Evolutionary conservation across 1,140 invertebrate genomes (phyloP).

Genomic region (Globodera ellingtonae): DNA sequence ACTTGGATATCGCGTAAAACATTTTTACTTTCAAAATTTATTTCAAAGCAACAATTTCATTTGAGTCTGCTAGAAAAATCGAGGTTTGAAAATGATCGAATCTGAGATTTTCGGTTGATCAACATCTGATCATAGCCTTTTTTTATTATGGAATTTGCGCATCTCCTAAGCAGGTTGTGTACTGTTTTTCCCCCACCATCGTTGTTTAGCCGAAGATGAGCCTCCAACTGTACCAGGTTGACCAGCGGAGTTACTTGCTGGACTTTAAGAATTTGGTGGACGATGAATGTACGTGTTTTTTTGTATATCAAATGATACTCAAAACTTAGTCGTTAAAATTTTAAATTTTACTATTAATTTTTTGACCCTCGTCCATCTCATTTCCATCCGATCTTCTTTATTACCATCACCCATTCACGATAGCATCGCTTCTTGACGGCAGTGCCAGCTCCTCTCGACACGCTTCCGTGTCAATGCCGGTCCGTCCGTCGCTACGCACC

Average conservation of each 20-base stretch:
- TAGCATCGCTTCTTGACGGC: slow-evolving; percentile 33
- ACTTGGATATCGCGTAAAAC: no score
- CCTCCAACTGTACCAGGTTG: slow-evolving; percentile 96
- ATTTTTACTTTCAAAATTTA: background rate
- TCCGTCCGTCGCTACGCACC: slow-evolving; percentile 56
- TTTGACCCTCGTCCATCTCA: slow-evolving; percentile 32
- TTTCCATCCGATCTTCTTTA: slow-evolving; percentile 25
- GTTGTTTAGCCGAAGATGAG: slow-evolving; percentile 82
- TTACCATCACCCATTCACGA: slow-evolving; percentile 25
- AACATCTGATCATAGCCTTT: no score
- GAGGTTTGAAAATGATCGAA: no score
- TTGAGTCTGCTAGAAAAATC: no score
- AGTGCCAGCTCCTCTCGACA: slow-evolving; percentile 58
- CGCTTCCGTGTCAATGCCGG: slow-evolving; percentile 62
- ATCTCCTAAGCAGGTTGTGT: background rate
- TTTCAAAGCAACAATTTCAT: slow-evolving; percentile 17
- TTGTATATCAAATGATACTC: background rate
- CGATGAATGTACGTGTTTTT: slow-evolving; percentile 56
- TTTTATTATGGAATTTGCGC: no score
- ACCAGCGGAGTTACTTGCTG: slow-evolving; percentile 91
- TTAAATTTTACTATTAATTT: no score
- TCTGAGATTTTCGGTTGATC: no score
- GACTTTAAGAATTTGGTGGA: slow-evolving; percentile 85
- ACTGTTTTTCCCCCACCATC: slow-evolving; percentile 12
- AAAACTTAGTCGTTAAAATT: no score